Conservation (phyloP, 92 coral and sea anemone species). For the Meandrina meandrites region DNA sequence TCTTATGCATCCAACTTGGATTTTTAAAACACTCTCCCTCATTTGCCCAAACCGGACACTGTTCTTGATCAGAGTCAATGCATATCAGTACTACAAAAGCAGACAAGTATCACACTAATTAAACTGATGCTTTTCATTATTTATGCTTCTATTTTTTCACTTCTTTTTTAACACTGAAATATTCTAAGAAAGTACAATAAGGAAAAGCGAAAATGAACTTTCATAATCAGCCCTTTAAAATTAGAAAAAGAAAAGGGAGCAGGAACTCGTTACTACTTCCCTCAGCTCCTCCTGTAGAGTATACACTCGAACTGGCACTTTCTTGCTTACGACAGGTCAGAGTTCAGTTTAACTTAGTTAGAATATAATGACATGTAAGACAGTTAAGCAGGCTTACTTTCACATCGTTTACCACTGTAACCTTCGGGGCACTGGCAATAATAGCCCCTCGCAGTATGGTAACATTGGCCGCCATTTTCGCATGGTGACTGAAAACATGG, state of each 20-base stretch:
- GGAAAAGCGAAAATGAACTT: too few relatives aligned
- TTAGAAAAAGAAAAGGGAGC: too few relatives aligned
- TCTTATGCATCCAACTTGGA: conserved; percentile 14
- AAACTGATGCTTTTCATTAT: too few relatives aligned
- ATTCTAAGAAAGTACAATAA: too few relatives aligned
- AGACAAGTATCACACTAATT: not conserved
- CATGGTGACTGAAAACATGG: not conserved
- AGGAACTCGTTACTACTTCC: too few relatives aligned
- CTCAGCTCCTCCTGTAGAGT: too few relatives aligned
- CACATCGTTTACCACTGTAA: conserved; percentile 1
- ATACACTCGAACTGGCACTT: too few relatives aligned
- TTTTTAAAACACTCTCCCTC: conserved; percentile 34
- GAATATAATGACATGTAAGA: not conserved
- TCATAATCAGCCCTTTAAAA: too few relatives aligned
- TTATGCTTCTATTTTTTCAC: too few relatives aligned
- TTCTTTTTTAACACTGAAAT: too few relatives aligned
- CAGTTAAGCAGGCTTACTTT: not conserved
- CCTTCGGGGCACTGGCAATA: conserved; percentile 19
- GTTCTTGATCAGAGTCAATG: not conserved
- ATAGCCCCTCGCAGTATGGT: not conserved
- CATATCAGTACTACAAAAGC: not conserved
- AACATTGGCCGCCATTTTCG: not conserved
- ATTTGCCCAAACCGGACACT: conserved; percentile 47
- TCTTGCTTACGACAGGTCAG: too few relatives aligned
- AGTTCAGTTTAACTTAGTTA: not conserved